These are phyloP conservation scores for Bradynema listronoti DNA, from an alignment of 1,140 invertebrate genomes.

Conservation along the genomic window DNA sequence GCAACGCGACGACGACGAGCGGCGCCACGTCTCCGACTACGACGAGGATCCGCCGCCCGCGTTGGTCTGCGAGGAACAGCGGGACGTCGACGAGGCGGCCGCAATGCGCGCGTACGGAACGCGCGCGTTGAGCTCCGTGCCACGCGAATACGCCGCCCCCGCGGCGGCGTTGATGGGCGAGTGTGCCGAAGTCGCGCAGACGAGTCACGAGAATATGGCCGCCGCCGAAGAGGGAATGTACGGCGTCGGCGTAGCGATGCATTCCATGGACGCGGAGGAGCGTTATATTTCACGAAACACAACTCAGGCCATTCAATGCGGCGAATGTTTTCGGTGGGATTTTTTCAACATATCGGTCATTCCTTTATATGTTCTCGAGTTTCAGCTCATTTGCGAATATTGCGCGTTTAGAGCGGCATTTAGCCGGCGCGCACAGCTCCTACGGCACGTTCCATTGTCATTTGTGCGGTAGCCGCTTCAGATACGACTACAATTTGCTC, in stretches of 20 bases:
- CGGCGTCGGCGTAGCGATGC: slow-evolving; percentile 6
- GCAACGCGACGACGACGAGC: too few species aligned
- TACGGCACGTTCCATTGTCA: slow-evolving; percentile 48
- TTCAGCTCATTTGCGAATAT: slow-evolving; percentile 26
- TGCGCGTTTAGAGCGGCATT: slow-evolving; percentile 36
- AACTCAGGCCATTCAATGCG: slow-evolving; percentile 33
- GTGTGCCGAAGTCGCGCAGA: too few species aligned
- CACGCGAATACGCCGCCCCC: too few species aligned
- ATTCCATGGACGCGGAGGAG: slow-evolving; percentile 14
- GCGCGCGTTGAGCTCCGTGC: too few species aligned
- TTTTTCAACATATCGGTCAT: slow-evolving; percentile 1
- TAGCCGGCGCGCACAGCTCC: slow-evolving; percentile 47
- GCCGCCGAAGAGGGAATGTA: slow-evolving; percentile 23
- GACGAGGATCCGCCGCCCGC: too few species aligned
- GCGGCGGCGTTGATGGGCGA: too few species aligned
- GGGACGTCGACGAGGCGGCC: too few species aligned
- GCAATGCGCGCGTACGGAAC: too few species aligned
- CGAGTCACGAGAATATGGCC: slow-evolving; percentile 5
- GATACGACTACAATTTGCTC: slow-evolving; percentile 53
- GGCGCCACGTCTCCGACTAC: too few species aligned
- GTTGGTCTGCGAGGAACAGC: too few species aligned
- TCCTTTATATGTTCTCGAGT: slow-evolving; percentile 20
- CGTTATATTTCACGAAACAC: too few species aligned
- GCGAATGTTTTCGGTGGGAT: slow-evolving; percentile 33
- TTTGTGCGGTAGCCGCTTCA: slow-evolving; percentile 53